These are phyloP conservation scores for Castor canadensis DNA, from an alignment of 2,113 vertebrate species.

Conservation along the genomic window DNA sequence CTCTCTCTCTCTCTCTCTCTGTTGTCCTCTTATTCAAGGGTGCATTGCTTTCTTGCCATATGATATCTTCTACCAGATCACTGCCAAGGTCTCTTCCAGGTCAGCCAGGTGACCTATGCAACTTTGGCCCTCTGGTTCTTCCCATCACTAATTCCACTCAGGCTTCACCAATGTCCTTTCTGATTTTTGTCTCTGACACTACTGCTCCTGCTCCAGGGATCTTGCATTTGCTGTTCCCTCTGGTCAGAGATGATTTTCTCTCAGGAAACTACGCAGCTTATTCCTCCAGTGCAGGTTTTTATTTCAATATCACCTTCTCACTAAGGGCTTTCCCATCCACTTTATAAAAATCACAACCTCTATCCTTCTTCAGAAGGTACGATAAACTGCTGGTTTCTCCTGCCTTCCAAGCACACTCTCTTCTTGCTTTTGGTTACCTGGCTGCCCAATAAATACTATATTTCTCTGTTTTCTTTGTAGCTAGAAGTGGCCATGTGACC, in stretches of 20 bases:
- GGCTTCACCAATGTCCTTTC: background rate
- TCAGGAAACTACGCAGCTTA: background rate
- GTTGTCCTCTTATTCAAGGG: too few species aligned
- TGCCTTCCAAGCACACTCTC: background rate
- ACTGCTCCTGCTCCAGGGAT: background rate
- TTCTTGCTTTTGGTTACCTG: background rate
- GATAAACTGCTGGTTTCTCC: background rate
- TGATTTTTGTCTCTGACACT: background rate
- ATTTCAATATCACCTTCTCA: background rate
- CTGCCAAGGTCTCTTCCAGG: background rate
- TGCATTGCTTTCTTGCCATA: background rate
- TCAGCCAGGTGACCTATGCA: background rate
- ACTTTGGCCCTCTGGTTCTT: background rate
- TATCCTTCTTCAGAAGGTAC: background rate
- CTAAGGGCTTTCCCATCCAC: background rate
- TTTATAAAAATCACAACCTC: background rate
- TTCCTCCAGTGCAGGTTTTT: background rate
- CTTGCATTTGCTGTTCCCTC: background rate
- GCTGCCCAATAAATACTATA: background rate
- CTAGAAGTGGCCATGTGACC: background rate
- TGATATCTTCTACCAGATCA: background rate
- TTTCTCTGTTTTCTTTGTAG: background rate
- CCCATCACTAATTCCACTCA: background rate
- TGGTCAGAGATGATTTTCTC: background rate
- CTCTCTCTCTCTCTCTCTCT: too few species aligned